Percentiles rank a stretch among this genome's conserved stretches.
Conservation (phyloP, 2,888 invertebrate species). For the Heliconius aoede region DNA sequence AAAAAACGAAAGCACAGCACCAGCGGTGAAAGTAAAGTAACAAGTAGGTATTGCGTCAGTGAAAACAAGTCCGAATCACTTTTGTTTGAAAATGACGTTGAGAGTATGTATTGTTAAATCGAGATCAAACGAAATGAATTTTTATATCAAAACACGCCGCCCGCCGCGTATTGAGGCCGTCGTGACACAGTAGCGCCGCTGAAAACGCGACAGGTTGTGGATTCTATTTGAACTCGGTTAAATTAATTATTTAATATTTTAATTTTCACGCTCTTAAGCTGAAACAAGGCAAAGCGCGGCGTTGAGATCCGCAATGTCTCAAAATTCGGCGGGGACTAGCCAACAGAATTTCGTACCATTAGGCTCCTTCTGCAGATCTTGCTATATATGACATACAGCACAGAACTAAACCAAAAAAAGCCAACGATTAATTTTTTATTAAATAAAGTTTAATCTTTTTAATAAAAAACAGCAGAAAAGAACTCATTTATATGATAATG, state of each 20-base stretch:
- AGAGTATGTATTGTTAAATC: neutral
- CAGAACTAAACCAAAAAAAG: too few relatives aligned
- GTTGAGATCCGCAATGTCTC: neutral
- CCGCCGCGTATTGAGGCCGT: neutral
- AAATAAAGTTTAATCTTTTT: too few relatives aligned
- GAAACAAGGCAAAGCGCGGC: neutral
- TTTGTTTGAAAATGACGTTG: neutral
- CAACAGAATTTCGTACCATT: too few relatives aligned
- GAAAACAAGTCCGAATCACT: neutral
- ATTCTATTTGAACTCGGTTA: neutral
- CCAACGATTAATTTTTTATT: too few relatives aligned
- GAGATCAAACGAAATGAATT: neutral
- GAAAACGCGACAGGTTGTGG: neutral
- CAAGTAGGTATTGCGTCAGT: constrained; percentile 3
- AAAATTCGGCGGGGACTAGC: too few relatives aligned
- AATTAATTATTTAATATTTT: neutral
- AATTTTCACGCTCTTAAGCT: neutral
- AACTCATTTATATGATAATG: too few relatives aligned
- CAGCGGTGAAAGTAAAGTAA: neutral
- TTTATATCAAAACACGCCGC: too few relatives aligned
- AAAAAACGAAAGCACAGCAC: neutral
- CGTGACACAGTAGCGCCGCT: neutral
- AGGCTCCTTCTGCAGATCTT: too few relatives aligned
- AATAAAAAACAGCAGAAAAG: too few relatives aligned
- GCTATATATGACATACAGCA: too few relatives aligned